phyloP scores from a whole-genome alignment of 2,113 vertebrate genomes.

The Pituophis catenifer region DNA sequence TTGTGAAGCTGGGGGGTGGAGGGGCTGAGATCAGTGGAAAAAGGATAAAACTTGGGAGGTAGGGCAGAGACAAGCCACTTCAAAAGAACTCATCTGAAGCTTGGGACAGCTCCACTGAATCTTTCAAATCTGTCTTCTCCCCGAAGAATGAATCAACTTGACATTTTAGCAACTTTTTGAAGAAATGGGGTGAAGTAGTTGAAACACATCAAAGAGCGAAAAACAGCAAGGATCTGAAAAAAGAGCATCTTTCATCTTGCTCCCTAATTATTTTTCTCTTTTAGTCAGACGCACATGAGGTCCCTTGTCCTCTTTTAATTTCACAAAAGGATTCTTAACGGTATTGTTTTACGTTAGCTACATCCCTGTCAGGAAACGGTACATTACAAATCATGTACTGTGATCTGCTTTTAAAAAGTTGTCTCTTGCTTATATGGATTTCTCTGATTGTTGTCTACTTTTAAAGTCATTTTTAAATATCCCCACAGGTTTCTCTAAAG shows the following conservation, averaged over 20 bases:
- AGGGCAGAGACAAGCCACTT: conserved; percentile 48
- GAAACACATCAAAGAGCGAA: conserved; percentile 58
- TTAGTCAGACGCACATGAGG: conserved; percentile 45
- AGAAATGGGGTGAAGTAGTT: conserved; percentile 64
- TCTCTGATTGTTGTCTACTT: not conserved
- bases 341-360: conserved; percentile 36
- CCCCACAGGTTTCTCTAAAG: not conserved
- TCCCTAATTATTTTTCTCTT: conserved; percentile 21
- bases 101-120: conserved; percentile 46
- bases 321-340: conserved; percentile 17
- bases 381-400: conserved; percentile 2
- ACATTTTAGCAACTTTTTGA: conserved; percentile 63
- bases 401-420: not conserved
- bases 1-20: conserved; percentile 2
- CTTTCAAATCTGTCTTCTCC: conserved; percentile 61
- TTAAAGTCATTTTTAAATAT: not conserved
- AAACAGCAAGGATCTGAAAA: conserved; percentile 65
- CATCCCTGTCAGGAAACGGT: not conserved
- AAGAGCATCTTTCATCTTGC: conserved; percentile 59
- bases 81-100: conserved; percentile 55
- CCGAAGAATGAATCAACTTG: conserved; percentile 62
- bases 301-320: conserved; percentile 38
- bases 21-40: conserved; percentile 46
- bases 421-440: not conserved
- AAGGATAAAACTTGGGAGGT: conserved; percentile 33